These are phyloP conservation scores for Nemurella pictetii DNA, from an alignment of 2,888 invertebrate species.

Conservation along the genomic window DNA sequence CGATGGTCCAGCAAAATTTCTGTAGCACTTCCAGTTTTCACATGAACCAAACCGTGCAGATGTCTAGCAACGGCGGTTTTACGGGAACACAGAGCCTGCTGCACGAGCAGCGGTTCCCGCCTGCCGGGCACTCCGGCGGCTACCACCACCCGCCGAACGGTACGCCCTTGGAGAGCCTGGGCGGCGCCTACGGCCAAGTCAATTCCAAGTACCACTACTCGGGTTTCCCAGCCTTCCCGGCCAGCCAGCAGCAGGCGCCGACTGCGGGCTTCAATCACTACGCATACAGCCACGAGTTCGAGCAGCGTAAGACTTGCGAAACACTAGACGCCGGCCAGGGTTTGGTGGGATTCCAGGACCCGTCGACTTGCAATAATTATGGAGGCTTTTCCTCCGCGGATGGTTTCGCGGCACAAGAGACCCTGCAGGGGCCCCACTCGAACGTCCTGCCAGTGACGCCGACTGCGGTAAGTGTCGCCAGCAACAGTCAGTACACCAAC, in stretches of 20 bases:
- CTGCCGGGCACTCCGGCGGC: constrained; percentile 15
- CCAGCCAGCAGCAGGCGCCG: constrained; percentile 31
- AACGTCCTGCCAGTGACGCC: neutral
- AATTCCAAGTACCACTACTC: constrained; percentile 37
- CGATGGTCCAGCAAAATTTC: constrained; percentile 36
- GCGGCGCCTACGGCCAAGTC: constrained; percentile 29
- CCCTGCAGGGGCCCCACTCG: neutral
- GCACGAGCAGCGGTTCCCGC: constrained; percentile 32
- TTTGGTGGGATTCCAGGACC: neutral
- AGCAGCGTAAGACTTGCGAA: neutral
- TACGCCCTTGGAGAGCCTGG: constrained; percentile 19
- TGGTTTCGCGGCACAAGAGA: neutral
- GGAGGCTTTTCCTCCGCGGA: neutral
- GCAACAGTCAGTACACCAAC: constrained; percentile 62
- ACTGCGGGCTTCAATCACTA: constrained; percentile 35
- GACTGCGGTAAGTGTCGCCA: neutral
- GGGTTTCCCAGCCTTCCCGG: constrained; percentile 35
- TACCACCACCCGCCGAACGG: constrained; percentile 13
- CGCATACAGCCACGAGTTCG: constrained; percentile 37
- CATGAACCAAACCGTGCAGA: constrained; percentile 32
- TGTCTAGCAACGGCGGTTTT: constrained; percentile 23
- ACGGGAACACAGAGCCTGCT: constrained; percentile 23
- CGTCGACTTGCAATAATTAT: constrained; percentile 1
- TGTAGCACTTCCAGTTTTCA: constrained; percentile 34
- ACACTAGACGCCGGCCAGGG: neutral